Evolutionary conservation across 1,140 invertebrate genomes (phyloP).

Genomic region (Heliothis subflexa): DNA sequence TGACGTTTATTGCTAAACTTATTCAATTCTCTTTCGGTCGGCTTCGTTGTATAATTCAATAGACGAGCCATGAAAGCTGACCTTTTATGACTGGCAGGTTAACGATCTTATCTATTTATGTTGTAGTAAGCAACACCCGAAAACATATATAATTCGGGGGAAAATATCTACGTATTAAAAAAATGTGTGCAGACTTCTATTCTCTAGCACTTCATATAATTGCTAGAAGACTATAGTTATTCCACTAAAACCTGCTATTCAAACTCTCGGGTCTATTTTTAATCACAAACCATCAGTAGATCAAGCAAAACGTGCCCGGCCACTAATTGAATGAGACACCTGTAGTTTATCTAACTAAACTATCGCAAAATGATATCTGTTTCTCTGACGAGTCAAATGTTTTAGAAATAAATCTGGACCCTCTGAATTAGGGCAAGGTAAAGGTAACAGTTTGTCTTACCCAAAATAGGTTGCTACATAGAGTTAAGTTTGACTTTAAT

Average conservation of each 20-base stretch:
- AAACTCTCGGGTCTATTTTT: neutral
- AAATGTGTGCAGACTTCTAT: no score
- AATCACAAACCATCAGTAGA: neutral
- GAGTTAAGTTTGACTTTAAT: no score
- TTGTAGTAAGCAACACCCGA: neutral
- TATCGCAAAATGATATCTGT: no score
- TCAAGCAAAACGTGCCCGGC: no score
- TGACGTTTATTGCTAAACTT: constrained; percentile 7
- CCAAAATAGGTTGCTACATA: no score
- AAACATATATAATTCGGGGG: neutral
- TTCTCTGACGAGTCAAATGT: no score
- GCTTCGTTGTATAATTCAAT: constrained; percentile 6
- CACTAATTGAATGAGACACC: no score
- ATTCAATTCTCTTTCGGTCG: neutral
- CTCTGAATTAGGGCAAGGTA: no score
- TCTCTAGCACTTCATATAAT: no score
- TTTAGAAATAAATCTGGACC: no score
- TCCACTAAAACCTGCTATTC: neutral
- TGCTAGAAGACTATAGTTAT: neutral
- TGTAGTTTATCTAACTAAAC: no score
- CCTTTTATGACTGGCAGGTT: constrained; percentile 9
- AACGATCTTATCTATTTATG: neutral
- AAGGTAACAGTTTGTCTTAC: no score
- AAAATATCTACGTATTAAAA: neutral
- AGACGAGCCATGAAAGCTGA: neutral